Base-by-base conservation (phyloP, 2,888 invertebrate species). In the Lithophane semibrunnea region DNA sequence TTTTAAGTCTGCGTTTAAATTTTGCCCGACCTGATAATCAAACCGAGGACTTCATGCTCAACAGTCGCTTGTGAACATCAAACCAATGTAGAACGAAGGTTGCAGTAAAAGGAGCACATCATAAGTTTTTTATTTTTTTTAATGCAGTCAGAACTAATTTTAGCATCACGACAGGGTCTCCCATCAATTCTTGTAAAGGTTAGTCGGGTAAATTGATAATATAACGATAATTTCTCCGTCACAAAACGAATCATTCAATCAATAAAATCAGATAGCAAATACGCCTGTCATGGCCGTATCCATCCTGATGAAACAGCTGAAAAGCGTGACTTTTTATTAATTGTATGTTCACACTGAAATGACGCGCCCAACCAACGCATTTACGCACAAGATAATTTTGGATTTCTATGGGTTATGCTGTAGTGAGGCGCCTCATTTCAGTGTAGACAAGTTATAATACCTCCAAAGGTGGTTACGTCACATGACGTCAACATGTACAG, bases 401-500 rank as follows among this genome's bases (percentile, higher is more conserved):
- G 37, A 2, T 37, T 37, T 37, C 37, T 37, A 37, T 37, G 37
- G 37, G 37, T 37, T 4, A 5, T 37, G 5, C 37, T 3, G 4
- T 37, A 37, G 37, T 37, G 37, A 5, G 37, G 5, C 37, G 37
- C 37, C 3, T 37, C 37, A 37, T 37, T 37, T 37, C 37, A 5
- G 4, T 4, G 5, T 37, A 0, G 37, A 37, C 4, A 37, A 5
- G 5, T 58, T 16, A 10, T 24, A 52, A 18, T 42, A 72, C 18
- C 12, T 42, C 3, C 13, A 44, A n/a, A 67, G 18, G n/a, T 64
- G 18, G 12, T 47, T 63, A 65, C 63, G 56, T 72, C 73, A 65
- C n/a, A 66, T 68, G 72, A 80, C 77, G 79, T 76, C 77, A 85
- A 65, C 13, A 42, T 75, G 37, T 56, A 61, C 56, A 68, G 37